Base-by-base conservation (phyloP, 2,797 vertebrate genomes). In the Diplodus sargus region DNA sequence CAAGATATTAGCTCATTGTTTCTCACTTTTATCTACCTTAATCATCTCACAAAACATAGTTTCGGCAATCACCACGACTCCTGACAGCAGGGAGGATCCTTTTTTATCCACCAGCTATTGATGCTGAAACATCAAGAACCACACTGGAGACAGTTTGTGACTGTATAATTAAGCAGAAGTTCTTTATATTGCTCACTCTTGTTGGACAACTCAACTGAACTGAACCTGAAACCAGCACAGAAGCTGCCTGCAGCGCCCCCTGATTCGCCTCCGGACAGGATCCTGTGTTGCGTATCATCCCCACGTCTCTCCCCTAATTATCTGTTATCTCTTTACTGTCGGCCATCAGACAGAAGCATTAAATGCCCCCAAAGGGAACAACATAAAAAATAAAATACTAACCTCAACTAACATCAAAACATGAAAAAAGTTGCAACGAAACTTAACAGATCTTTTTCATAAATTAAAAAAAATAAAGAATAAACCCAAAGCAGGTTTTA, bases 21-120 rank as follows among this genome's bases (percentile, higher is more conserved):
- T 17, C 13, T 61, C 69, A 45, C n/a, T 77, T 67, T 67, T 56
- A 60, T 56, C 17, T 45, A 53, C 45, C 8, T 22, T 28, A 25
- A 66, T 64, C n/a, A 61, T 28, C 34, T 59, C 39, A 49, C 80
- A 58, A 76, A 64, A 30, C 25, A 68, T 56, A 57, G 15, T 74
- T 59, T 63, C 2, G 62, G 53, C 72, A 48, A 23, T n/a, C 4
- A 34, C 45, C 49, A 13, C 42, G 74, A 70, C 48, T 47, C 13
- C 18, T 1, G 51, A 75, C 15, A 30, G 52, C n/a, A 69, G 13
- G 3, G 12, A 66, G 22, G 23, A 20, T 22, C 0, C 10, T 4
- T 30, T 57, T 22, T 13, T 5, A 9, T 39, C 39, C 39, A 14
- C 5, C 5, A 23, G 12, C 30, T 10, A 23, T 16, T 22, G 60